These are phyloP conservation scores for Euplexia lucipara DNA, from an alignment of 2,888 invertebrate species.

Conservation along the genomic window DNA sequence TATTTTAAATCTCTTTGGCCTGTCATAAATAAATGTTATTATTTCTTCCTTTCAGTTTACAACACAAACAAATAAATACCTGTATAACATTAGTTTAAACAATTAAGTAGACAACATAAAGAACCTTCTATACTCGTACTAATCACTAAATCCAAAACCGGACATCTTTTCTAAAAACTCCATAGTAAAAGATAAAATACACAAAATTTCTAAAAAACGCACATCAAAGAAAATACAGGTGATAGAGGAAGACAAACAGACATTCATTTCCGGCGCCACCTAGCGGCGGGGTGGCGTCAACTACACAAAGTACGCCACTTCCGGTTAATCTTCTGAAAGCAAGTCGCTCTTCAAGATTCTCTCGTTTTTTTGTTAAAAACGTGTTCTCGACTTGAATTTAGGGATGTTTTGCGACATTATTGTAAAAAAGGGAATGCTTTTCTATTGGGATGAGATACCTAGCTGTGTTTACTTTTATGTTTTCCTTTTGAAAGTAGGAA, in stretches of 20 bases:
- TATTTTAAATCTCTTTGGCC: too few relatives aligned
- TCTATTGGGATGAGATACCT: slow-evolving; percentile 25
- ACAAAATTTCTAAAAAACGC: slow-evolving; percentile 46
- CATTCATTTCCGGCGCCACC: slow-evolving; percentile 78
- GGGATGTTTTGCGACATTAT: slow-evolving; percentile 47
- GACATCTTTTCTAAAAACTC: slow-evolving; percentile 4
- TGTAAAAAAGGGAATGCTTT: slow-evolving; percentile 18
- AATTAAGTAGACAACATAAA: too few relatives aligned
- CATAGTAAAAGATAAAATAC: slow-evolving; percentile 36
- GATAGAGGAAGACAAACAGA: slow-evolving; percentile 80
- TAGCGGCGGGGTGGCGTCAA: slow-evolving; percentile 69
- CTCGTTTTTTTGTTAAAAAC: slow-evolving; percentile 47
- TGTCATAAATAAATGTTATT: too few relatives aligned
- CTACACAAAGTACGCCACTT: slow-evolving; percentile 73
- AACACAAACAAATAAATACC: too few relatives aligned
- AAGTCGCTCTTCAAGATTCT: slow-evolving; percentile 55
- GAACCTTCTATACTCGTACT: background rate
- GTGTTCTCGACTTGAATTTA: slow-evolving; percentile 60
- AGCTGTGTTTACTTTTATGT: slow-evolving; percentile 35
- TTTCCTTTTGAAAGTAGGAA: background rate
- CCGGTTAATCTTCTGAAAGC: slow-evolving; percentile 67
- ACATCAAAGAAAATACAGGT: slow-evolving; percentile 68
- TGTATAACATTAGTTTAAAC: too few relatives aligned
- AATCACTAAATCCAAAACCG: background rate
- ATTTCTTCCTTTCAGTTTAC: too few relatives aligned